Evolutionary conservation across 1,140 invertebrate species (phyloP).

Genomic region (Pseudomyrmex flavicornis): DNA sequence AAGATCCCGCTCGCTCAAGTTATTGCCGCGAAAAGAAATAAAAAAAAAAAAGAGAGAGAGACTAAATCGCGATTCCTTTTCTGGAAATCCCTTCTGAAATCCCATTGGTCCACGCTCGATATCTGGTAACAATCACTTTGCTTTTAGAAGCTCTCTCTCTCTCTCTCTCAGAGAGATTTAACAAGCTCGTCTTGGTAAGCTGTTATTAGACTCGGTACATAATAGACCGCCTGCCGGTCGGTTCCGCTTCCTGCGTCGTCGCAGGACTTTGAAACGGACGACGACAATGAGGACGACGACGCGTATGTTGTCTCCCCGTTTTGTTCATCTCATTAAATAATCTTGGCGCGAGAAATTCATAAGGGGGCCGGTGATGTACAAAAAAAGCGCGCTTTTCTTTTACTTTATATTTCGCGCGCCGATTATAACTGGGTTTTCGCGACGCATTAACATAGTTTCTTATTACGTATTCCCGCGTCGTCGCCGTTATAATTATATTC

Average conservation of each 20-base stretch:
- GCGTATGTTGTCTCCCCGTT: not conserved
- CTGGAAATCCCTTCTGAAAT: not conserved
- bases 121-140: constrained; percentile 52
- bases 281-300: no score
- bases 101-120: constrained; percentile 28
- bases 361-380: constrained; percentile 9
- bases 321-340: constrained; percentile 56
- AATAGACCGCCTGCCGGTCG: constrained; percentile 30
- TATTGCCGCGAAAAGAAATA: constrained; percentile 2
- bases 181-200: constrained; percentile 44
- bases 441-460: constrained; percentile 36
- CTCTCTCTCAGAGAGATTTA: constrained; percentile 33
- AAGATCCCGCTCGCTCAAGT: not conserved
- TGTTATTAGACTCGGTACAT: constrained; percentile 52
- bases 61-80: not conserved
- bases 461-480: constrained; percentile 11
- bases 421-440: constrained; percentile 28
- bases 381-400: constrained; percentile 4
- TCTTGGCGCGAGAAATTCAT: constrained; percentile 47
- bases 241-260: constrained; percentile 35
- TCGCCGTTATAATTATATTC: constrained; percentile 23
- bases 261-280: constrained; percentile 20
- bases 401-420: not conserved
- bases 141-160: constrained; percentile 17
- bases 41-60: not conserved